Evolutionary conservation across 2,888 invertebrate genomes (phyloP).

Genomic region (Drosophila atripex): DNA sequence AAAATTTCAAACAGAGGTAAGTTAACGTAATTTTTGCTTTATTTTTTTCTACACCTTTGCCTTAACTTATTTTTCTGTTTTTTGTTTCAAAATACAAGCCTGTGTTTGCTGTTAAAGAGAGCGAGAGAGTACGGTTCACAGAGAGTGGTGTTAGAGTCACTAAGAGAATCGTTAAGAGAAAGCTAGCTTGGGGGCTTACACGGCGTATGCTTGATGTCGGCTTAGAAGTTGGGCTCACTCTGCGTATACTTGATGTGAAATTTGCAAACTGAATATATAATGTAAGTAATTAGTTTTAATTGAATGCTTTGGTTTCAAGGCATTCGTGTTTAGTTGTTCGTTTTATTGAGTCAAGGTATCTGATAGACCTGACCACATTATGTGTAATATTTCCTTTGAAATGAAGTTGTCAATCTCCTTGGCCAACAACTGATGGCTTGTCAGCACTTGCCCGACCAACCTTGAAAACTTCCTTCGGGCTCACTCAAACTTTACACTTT

Average conservation of each 20-base stretch:
- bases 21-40: not conserved
- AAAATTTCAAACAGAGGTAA: not conserved
- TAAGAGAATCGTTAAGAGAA: slow-evolving; percentile 51
- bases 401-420: not conserved
- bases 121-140: not conserved
- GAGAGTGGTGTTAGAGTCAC: not conserved
- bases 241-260: slow-evolving; percentile 18
- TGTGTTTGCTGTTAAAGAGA: not conserved
- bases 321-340: not conserved
- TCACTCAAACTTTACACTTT: slow-evolving; percentile 20
- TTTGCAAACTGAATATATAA: not conserved
- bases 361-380: not conserved
- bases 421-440: slow-evolving; percentile 17
- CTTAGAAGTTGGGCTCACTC: not conserved
- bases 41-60: not conserved
- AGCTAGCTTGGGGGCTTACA: slow-evolving; percentile 19
- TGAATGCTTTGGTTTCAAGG: not conserved
- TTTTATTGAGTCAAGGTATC: not conserved
- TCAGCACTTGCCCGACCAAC: slow-evolving; percentile 34
- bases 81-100: not conserved
- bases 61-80: not conserved
- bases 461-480: slow-evolving; percentile 29
- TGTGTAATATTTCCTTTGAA: slow-evolving; percentile 11
- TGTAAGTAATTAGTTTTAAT: not conserved
- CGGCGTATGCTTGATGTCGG: slow-evolving; percentile 58